These are phyloP conservation scores for Sphyrna mokarran DNA, from an alignment of 2,113 vertebrate genomes.

Conservation along the genomic window DNA sequence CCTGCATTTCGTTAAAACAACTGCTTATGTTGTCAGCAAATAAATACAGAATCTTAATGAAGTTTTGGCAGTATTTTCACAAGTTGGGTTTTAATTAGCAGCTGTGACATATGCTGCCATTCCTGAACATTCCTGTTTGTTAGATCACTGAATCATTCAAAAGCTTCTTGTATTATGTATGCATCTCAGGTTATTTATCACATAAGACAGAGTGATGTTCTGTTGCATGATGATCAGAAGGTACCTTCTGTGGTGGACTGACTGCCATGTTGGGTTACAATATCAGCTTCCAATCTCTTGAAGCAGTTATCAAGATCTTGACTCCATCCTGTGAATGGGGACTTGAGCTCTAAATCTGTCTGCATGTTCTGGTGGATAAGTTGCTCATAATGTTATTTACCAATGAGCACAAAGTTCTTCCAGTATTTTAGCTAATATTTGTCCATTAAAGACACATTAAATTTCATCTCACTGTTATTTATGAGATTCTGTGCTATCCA, in stretches of 20 bases:
- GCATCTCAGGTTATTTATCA: slow-evolving; percentile 15
- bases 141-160: slow-evolving; percentile 25
- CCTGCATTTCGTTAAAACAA: slow-evolving; percentile 15
- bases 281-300: background rate
- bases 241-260: background rate
- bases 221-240: background rate
- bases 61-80: slow-evolving; percentile 25
- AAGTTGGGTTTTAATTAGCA: slow-evolving; percentile 11
- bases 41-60: slow-evolving; percentile 23
- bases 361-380: background rate
- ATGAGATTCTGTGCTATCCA: background rate
- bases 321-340: background rate
- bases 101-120: background rate
- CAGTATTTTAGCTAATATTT: background rate
- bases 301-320: background rate
- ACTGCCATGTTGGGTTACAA: background rate
- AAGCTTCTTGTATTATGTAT: background rate
- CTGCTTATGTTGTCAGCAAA: slow-evolving; percentile 30
- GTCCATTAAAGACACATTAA: background rate
- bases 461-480: background rate
- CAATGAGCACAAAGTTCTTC: background rate
- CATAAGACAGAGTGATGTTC: background rate
- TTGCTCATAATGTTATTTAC: background rate
- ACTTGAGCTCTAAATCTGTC: background rate
- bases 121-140: slow-evolving; percentile 2